A percentile compares a stretch with the other conserved stretches of the same genome.
phyloP scores from a whole-genome alignment of 2,888 invertebrate species.

The Portevinia maculata region DNA sequence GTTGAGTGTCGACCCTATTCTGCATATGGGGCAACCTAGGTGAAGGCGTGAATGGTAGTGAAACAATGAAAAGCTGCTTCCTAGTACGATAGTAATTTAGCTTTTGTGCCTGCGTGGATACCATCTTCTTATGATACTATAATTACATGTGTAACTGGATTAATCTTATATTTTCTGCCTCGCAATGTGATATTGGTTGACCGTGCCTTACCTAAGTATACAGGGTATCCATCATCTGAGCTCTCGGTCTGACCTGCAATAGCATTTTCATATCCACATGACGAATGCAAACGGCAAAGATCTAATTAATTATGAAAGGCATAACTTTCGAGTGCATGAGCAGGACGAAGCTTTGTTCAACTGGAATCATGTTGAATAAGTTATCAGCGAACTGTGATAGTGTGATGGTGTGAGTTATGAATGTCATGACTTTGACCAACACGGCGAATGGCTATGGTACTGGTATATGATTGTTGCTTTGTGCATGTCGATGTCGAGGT shows the following conservation, averaged over 20 bases:
- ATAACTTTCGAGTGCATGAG: constrained; percentile 21
- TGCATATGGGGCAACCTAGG: neutral
- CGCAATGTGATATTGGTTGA: constrained; percentile 19
- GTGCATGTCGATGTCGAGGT: constrained; percentile 1
- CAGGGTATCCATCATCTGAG: neutral
- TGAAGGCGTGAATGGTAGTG: neutral
- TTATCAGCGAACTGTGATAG: constrained; percentile 6
- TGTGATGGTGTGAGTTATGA: constrained; percentile 29
- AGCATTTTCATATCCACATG: constrained; percentile 33
- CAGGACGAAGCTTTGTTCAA: neutral
- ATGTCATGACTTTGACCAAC: constrained; percentile 40
- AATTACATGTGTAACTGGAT: constrained; percentile 58
- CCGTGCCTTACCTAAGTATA: constrained; percentile 4
- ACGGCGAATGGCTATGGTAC: neutral
- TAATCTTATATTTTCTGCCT: constrained; percentile 41
- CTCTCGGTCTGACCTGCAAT: constrained; percentile 27
- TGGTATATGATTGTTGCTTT: neutral
- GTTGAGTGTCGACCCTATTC: constrained; percentile 15
- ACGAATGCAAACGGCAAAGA: constrained; percentile 31
- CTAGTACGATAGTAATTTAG: constrained; percentile 19
- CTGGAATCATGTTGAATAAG: constrained; percentile 9
- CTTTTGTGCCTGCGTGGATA: constrained; percentile 21
- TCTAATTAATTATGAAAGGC: constrained; percentile 57
- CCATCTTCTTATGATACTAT: constrained; percentile 44
- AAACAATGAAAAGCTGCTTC: constrained; percentile 5